Evolutionary conservation across 2,888 invertebrate species (phyloP), one percentile per base, ranked within the genome.

Genomic region (Palloptera scutellata): DNA sequence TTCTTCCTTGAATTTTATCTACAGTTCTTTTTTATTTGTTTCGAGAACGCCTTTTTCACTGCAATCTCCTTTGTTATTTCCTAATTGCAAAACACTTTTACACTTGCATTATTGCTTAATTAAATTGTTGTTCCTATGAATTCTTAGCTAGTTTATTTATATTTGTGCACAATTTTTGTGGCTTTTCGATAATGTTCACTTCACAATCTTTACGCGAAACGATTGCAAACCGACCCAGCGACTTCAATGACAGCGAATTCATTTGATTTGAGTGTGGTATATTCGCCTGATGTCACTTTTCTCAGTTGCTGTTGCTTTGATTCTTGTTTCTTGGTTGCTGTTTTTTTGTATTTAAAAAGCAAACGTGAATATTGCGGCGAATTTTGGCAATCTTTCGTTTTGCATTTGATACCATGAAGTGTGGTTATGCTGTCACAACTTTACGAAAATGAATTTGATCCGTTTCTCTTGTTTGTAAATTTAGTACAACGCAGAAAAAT

Each of bases 201-300:
- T 30, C 30, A 30, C 30, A 30, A 30, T 30, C 30, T 30, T 30
- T 30, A 30, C 30, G 30, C 30, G 30, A 30, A 30, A 30, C 30
- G 30, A 4, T 30, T 30, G 57, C 30, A 55, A 45, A 19, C 52
- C 53, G 20, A 13, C 20, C 48, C 59, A 42, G n/a, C 40, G 55
- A 55, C 12, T 54, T 17, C 12, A 30, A n/a, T 40, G 30, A 41
- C 66, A 53, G 70, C 70, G 70, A 70, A 67, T 67, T 64, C 45
- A 59, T 20, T 52, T 59, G 12, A 42, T 4, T 30, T 30, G 19
- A 19, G 51, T 30, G 19, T 19, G 51, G 1, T 59, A 20, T 52
- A 52, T 64, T 64, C 64, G 64, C 64, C 30, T 30, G 30, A 30
- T 30, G 30, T 30, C 30, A 30, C 30, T 30, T 6, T 30, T 30